A percentile compares a stretch with the other conserved stretches of the same genome.
These are phyloP conservation scores for Toxotes chatareus DNA, from an alignment of 2,113 vertebrate species.

Conservation along the genomic window DNA sequence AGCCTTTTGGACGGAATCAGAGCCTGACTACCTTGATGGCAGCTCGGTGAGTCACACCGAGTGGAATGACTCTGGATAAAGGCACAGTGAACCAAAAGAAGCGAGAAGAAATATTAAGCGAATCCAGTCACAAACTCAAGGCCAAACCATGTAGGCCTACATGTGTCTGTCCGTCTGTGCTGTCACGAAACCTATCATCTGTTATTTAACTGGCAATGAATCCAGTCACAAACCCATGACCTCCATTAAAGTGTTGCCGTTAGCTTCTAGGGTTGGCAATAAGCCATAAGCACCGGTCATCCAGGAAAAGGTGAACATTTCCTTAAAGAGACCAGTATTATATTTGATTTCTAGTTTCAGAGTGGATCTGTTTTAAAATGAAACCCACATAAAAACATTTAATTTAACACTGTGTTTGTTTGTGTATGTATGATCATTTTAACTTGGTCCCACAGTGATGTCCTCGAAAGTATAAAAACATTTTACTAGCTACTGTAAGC, in stretches of 20 bases:
- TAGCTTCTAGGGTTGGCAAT: not conserved
- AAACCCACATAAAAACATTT: not conserved
- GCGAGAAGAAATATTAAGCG: not conserved
- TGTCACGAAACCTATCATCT: not conserved
- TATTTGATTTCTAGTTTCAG: not conserved
- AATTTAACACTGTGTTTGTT: not conserved
- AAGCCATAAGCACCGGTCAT: too few relatives aligned
- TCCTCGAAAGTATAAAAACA: not conserved
- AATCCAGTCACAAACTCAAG: not conserved
- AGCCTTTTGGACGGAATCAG: conserved; percentile 21
- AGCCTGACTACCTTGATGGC: conserved; percentile 31
- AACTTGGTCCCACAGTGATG: not conserved
- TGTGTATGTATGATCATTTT: not conserved
- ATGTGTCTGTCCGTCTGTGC: not conserved
- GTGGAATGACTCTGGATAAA: conserved; percentile 15
- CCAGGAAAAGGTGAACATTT: not conserved
- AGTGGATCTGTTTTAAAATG: not conserved
- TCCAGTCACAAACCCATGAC: not conserved
- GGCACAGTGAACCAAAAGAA: not conserved
- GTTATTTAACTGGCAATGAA: not conserved
- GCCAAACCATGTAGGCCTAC: not conserved
- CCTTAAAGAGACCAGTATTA: not conserved
- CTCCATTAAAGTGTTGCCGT: not conserved
- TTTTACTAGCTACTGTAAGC: not conserved
- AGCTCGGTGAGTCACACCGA: conserved; percentile 39